Base-by-base conservation (phyloP, 1,140 invertebrate species). In the Catajapyx aquilonaris region DNA sequence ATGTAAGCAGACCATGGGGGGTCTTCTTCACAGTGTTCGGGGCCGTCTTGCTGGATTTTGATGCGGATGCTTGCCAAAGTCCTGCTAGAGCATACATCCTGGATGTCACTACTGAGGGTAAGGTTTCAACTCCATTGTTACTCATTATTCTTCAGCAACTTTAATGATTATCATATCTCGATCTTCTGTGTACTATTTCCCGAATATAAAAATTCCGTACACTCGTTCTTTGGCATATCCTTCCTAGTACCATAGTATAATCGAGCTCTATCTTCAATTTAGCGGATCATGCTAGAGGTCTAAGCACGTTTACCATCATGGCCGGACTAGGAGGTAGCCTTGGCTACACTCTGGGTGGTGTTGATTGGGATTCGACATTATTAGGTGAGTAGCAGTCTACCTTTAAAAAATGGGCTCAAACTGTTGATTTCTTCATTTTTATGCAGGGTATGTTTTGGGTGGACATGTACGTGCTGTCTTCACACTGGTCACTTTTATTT, bases 271-370 rank as follows among this genome's bases (percentile, higher is more conserved):
- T n/a, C n/a, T n/a, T n/a, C n/a, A n/a, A n/a, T 41, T 3, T 41
- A 73, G 85, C 88, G 61, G 88, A 95, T 52, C 88, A 95, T 51
- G 79, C 85, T 0, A 70, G 70, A 45, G 90, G 91, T 1, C 57
- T 96, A 2, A 93, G 85, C 42, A 91, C 86, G 2, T 95, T 96
- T 48, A 94, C 88, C 0, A 72, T 94, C 39, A 93, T 95, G 86
- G 88, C 90, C 1, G 91, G 90, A 0, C 57, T 94, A 0, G 91
- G 91, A 5, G 90, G 91, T 10, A 83, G 83, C 46, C 69, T 94
- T 52, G 91, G 90, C 0, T 95, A 95, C 52, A 73, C 78, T 2
- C 67, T 95, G 46, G 87, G 88, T 11, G 87, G 81, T 0, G 78
- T 94, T 18, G 80, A 94, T 53, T 96, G 90, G 90, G 81, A 90